A percentile compares a stretch with the other conserved stretches of the same genome.
Evolutionary conservation across 2,888 invertebrate species (phyloP).

Genomic region (Seladonia tumulorum): DNA sequence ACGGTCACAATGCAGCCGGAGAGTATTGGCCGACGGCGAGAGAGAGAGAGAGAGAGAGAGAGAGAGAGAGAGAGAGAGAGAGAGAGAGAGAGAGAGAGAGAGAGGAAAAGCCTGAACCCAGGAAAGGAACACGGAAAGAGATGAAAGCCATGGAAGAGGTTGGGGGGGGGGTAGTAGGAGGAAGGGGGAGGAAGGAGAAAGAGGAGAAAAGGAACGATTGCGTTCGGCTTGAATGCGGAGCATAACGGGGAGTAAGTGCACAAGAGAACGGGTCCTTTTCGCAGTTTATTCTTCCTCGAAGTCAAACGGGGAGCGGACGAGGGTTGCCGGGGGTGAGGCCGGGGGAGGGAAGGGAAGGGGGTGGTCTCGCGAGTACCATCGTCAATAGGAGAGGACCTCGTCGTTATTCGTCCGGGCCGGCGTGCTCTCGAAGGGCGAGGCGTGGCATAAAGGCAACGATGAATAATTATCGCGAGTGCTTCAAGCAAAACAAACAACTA

Average conservation of each 20-base stretch:
- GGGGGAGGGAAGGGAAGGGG: not conserved
- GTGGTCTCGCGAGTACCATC: slow-evolving; percentile 63
- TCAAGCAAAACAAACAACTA: slow-evolving; percentile 81
- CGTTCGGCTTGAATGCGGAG: slow-evolving; percentile 70
- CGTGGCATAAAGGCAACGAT: slow-evolving; percentile 77
- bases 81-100: not conserved
- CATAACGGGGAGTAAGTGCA: slow-evolving; percentile 68
- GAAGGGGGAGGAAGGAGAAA: slow-evolving; percentile 15
- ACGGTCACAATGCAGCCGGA: slow-evolving; percentile 48
- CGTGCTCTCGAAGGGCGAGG: slow-evolving; percentile 54
- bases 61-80: not conserved
- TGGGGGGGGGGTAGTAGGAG: not conserved
- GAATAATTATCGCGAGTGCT: slow-evolving; percentile 82
- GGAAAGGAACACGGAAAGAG: slow-evolving; percentile 2
- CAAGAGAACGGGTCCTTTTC: slow-evolving; percentile 75
- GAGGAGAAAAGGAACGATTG: slow-evolving; percentile 44
- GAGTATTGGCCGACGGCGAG: slow-evolving; percentile 32
- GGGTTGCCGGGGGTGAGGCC: slow-evolving; percentile 33
- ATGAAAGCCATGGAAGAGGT: not conserved
- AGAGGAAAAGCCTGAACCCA: not conserved
- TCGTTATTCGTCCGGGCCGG: slow-evolving; percentile 75
- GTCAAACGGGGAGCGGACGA: slow-evolving; percentile 43
- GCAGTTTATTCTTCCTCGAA: slow-evolving; percentile 77
- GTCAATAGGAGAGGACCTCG: slow-evolving; percentile 75
- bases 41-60: not conserved